phyloP scores from a whole-genome alignment of 2,113 vertebrate species.

The Catharus bicknelli region DNA sequence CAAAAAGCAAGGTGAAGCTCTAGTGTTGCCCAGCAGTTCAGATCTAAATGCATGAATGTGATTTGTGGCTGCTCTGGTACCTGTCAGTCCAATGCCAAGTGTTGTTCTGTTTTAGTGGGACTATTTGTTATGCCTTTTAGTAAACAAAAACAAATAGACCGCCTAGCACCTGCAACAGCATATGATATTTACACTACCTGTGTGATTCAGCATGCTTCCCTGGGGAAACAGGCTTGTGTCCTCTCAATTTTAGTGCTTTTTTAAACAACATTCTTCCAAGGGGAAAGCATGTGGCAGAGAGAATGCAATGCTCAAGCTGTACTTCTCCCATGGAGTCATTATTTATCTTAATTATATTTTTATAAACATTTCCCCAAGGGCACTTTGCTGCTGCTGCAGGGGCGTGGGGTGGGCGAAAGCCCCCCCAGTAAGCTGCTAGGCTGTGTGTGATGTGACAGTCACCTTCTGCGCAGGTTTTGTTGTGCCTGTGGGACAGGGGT shows the following conservation, averaged over 20 bases:
- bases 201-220: slow-evolving; percentile 61
- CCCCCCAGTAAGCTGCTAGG: background rate
- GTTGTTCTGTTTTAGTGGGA: slow-evolving; percentile 66
- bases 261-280: slow-evolving; percentile 13
- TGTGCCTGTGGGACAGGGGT: background rate
- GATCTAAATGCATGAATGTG: background rate
- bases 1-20: background rate
- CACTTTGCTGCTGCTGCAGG: background rate
- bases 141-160: slow-evolving; percentile 75
- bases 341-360: slow-evolving; percentile 25
- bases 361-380: background rate
- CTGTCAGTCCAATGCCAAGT: slow-evolving; percentile 38
- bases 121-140: slow-evolving; percentile 72
- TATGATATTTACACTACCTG: slow-evolving; percentile 76
- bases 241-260: slow-evolving; percentile 62
- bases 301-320: background rate
- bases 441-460: background rate
- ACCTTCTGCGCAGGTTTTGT: slow-evolving; percentile 14
- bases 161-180: slow-evolving; percentile 73
- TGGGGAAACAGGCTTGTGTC: slow-evolving; percentile 68
- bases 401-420: background rate
- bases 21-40: background rate
- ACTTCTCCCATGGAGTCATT: background rate
- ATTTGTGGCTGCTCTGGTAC: background rate
- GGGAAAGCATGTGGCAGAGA: background rate